These are phyloP conservation scores for Drosophila eugracilis DNA, from an alignment of 1,140 invertebrate genomes.

Conservation along the genomic window DNA sequence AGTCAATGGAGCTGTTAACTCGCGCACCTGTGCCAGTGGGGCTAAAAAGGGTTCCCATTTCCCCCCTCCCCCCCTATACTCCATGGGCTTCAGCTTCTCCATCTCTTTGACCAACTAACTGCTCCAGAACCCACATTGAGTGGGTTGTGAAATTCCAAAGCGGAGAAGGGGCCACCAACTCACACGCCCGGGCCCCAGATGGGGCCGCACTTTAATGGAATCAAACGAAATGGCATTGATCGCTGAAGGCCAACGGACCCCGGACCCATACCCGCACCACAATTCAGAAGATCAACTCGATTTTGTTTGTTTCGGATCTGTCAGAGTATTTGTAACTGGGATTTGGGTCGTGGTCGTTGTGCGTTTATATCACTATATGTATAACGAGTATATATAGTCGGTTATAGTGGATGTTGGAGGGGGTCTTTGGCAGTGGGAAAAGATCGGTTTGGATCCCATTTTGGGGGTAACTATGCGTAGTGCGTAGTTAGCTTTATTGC, in stretches of 20 bases:
- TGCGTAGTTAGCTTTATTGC: slow-evolving; percentile 47
- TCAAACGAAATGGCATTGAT: slow-evolving; percentile 82
- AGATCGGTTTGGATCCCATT: background rate
- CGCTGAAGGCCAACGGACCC: slow-evolving; percentile 69
- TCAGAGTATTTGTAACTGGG: slow-evolving; percentile 32
- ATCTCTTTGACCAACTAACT: background rate
- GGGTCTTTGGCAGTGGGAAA: too few relatives aligned
- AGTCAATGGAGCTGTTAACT: slow-evolving; percentile 82
- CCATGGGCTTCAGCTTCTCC: background rate
- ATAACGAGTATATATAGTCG: background rate
- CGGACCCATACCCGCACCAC: slow-evolving; percentile 21
- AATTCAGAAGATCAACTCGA: slow-evolving; percentile 8
- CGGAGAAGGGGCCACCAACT: background rate
- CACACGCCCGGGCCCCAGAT: slow-evolving; percentile 28
- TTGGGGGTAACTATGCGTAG: slow-evolving; percentile 12
- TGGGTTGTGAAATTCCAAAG: background rate
- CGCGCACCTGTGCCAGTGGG: slow-evolving; percentile 60
- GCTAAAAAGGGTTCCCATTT: slow-evolving; percentile 3
- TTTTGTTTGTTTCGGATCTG: slow-evolving; percentile 3
- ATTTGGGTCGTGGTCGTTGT: slow-evolving; percentile 82
- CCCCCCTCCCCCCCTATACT: background rate
- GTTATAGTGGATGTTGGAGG: too few relatives aligned
- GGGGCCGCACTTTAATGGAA: slow-evolving; percentile 74
- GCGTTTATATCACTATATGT: slow-evolving; percentile 12
- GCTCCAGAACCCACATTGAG: background rate